Conservation (phyloP, 2,113 vertebrate genomes). For the Phasianus colchicus region DNA sequence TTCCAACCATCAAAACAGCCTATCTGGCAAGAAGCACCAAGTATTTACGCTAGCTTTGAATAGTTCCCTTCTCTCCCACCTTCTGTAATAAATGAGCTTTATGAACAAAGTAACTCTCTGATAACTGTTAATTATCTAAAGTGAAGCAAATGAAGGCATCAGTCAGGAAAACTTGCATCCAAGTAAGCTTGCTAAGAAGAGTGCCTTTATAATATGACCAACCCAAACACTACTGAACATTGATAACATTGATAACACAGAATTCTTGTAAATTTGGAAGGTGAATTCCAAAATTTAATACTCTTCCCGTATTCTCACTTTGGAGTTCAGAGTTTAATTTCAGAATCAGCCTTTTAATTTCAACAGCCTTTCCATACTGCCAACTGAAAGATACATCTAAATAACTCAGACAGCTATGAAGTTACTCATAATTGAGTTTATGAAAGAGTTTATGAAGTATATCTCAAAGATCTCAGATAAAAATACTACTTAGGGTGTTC, state of each 20-base stretch:
- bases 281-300: background rate
- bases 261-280: background rate
- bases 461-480: background rate
- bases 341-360: background rate
- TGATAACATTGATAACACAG: background rate
- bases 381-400: background rate
- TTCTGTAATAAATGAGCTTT: background rate
- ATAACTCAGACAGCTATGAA: background rate
- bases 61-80: background rate
- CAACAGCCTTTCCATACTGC: background rate
- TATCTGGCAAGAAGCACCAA: accelerated
- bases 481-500: background rate
- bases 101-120: background rate
- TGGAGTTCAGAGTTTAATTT: background rate
- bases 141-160: background rate
- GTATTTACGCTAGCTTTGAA: background rate
- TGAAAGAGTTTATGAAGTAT: background rate
- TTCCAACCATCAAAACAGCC: background rate
- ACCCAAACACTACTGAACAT: background rate
- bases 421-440: background rate
- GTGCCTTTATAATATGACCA: background rate
- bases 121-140: background rate
- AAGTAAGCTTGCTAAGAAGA: background rate
- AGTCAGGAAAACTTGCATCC: background rate
- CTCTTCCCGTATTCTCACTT: background rate